Conservation (phyloP, 1,140 invertebrate genomes). For the Pseudomyrmex sp. region DNA sequence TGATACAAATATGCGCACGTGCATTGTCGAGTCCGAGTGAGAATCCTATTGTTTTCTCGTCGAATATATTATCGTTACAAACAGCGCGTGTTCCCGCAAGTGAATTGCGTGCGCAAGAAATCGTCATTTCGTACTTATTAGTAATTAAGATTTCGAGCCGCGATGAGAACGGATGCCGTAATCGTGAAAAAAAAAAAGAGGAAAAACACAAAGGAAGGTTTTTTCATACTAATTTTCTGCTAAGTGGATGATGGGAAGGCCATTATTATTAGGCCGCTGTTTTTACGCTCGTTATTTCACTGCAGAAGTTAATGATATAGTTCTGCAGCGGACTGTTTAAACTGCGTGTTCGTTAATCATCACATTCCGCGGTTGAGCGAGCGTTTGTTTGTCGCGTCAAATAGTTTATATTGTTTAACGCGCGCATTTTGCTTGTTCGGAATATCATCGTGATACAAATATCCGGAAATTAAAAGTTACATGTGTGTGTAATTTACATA, state of each 20-base stretch:
- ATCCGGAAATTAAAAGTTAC: background rate
- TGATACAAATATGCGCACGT: constrained; percentile 50
- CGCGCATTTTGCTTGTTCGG: background rate
- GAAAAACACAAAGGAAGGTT: constrained; percentile 57
- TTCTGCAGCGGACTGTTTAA: constrained; percentile 26
- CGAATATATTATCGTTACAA: constrained; percentile 18
- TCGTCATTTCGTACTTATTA: constrained; percentile 52
- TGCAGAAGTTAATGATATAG: constrained; percentile 54
- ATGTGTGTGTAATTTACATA: too few species aligned
- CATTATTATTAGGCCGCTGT: constrained; percentile 33
- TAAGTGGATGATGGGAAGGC: constrained; percentile 59
- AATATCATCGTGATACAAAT: background rate
- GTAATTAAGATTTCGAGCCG: constrained; percentile 56
- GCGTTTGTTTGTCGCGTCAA: background rate
- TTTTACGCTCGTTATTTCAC: constrained; percentile 48
- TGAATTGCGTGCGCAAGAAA: constrained; percentile 41
- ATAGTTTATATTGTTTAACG: constrained; percentile 32
- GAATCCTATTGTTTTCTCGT: constrained; percentile 55
- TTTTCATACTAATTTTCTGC: constrained; percentile 54
- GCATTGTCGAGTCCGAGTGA: constrained; percentile 41
- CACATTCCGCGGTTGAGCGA: constrained; percentile 6
- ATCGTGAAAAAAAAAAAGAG: background rate
- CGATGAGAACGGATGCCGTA: constrained; percentile 61
- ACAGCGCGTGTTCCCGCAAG: constrained; percentile 36
- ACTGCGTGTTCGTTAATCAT: constrained; percentile 27